Conservation (phyloP, 1,140 invertebrate species). For the Leptestheria dahalacensis region DNA sequence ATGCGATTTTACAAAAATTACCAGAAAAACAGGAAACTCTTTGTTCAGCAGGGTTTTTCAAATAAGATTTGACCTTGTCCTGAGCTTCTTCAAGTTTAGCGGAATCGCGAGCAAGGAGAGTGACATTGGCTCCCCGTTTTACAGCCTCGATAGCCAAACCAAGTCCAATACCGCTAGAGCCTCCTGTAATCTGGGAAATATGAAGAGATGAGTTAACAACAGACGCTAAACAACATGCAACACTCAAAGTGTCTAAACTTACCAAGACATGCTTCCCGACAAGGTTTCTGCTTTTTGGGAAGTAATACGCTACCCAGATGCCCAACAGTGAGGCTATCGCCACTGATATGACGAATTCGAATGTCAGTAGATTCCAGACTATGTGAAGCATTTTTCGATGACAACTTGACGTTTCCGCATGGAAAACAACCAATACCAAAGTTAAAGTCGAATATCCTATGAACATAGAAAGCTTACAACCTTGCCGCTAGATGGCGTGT, state of each 20-base stretch:
- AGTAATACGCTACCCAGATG: slow-evolving; percentile 7
- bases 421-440: too few relatives aligned
- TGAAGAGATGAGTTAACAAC: too few relatives aligned
- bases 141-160: slow-evolving; percentile 59
- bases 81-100: slow-evolving; percentile 45
- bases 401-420: too few relatives aligned
- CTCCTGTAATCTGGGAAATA: slow-evolving; percentile 60
- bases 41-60: slow-evolving; percentile 34
- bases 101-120: slow-evolving; percentile 68
- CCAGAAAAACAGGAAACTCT: slow-evolving; percentile 46
- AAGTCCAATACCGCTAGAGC: slow-evolving; percentile 90
- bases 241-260: neutral
- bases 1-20: slow-evolving; percentile 18
- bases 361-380: slow-evolving; percentile 7
- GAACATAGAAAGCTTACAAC: too few relatives aligned
- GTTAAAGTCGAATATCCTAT: too few relatives aligned
- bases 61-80: slow-evolving; percentile 36
- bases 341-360: neutral
- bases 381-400: slow-evolving; percentile 2
- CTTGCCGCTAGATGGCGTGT: too few relatives aligned
- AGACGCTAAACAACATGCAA: neutral
- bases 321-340: slow-evolving; percentile 4
- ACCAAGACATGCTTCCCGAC: slow-evolving; percentile 15
- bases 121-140: slow-evolving; percentile 66
- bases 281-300: neutral